phyloP scores from a whole-genome alignment of 2,797 vertebrate species.

The Lepidocolaptes lacrymiger region DNA sequence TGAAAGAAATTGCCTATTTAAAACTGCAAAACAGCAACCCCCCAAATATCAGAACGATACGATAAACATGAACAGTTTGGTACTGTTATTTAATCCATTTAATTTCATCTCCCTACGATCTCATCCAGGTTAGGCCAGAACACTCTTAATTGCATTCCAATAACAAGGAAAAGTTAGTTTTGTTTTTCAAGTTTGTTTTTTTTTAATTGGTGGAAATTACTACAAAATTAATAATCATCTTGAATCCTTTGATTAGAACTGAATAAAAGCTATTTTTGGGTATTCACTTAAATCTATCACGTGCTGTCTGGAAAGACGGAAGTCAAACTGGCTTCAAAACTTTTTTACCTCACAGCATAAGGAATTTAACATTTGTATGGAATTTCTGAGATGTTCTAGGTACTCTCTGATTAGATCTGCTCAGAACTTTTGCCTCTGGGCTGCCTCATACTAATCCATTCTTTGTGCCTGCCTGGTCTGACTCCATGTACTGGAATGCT shows the following conservation, averaged over 20 bases:
- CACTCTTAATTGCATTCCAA: not conserved
- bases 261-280: not conserved
- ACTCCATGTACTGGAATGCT: not conserved
- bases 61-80: not conserved
- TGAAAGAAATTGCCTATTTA: not conserved
- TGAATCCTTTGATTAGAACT: not conserved
- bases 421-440: not conserved
- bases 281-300: not conserved
- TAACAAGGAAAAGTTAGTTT: not conserved
- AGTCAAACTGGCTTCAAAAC: not conserved
- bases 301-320: not conserved
- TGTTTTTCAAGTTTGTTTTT: not conserved
- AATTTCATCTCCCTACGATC: rapidly evolving
- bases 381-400: not conserved
- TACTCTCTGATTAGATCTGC: not conserved
- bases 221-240: not conserved
- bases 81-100: not conserved
- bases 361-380: not conserved
- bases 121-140: not conserved
- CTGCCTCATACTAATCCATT: not conserved
- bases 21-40: not conserved
- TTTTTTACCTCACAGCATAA: not conserved
- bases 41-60: not conserved
- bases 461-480: not conserved
- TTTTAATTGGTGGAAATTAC: not conserved